Conservation (phyloP, 1,140 invertebrate genomes). For the Drosophila chauvacae region DNA sequence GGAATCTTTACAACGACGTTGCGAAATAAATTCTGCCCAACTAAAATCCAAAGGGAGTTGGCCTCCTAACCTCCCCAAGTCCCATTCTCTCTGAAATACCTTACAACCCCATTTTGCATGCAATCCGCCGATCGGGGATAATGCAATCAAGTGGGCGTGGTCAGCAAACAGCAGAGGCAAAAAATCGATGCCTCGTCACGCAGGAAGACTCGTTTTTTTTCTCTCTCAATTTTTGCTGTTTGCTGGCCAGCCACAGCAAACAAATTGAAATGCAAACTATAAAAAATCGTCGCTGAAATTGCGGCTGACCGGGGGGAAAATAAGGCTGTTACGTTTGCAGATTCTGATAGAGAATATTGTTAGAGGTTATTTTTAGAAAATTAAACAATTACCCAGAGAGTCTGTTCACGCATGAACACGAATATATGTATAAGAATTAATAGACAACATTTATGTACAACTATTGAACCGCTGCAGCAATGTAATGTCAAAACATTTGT, state of each 20-base stretch:
- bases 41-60: slow-evolving; percentile 38
- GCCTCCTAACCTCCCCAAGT: background rate
- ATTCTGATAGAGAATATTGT: slow-evolving; percentile 9
- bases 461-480: too few species aligned
- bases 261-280: slow-evolving; percentile 50
- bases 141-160: slow-evolving; percentile 69
- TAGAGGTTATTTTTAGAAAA: background rate
- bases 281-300: slow-evolving; percentile 24
- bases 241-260: slow-evolving; percentile 30
- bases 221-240: background rate
- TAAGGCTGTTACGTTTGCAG: too few species aligned
- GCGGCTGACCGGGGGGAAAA: background rate
- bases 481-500: too few species aligned
- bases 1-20: slow-evolving; percentile 45
- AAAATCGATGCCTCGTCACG: slow-evolving; percentile 47
- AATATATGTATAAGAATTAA: too few species aligned
- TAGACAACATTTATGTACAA: too few species aligned
- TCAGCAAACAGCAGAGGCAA: slow-evolving; percentile 30
- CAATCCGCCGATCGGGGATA: slow-evolving; percentile 46
- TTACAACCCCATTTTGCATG: slow-evolving; percentile 34
- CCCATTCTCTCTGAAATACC: background rate
- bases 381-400: slow-evolving; percentile 18
- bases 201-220: slow-evolving; percentile 20
- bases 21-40: slow-evolving; percentile 33
- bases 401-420: too few species aligned